Conservation (phyloP, 1,140 invertebrate genomes). For the Drosophila sulfurigaster region DNA sequence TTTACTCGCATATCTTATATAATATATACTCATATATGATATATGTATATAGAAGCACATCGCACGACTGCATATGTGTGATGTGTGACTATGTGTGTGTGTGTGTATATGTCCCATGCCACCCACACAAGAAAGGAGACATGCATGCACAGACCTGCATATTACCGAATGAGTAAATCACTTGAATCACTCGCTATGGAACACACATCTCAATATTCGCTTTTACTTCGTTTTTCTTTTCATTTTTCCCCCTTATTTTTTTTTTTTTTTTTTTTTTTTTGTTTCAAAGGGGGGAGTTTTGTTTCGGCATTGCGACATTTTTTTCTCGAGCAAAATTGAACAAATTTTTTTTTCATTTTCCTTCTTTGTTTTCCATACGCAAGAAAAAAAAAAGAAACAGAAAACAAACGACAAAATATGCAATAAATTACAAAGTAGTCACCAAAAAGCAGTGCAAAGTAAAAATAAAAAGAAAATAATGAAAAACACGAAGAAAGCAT, state of each 20-base stretch:
- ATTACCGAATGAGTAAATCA: constrained; percentile 75
- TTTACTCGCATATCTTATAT: constrained; percentile 40
- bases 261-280: constrained; percentile 25
- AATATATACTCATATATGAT: constrained; percentile 25
- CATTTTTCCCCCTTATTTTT: constrained; percentile 1
- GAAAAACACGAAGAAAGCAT: neutral
- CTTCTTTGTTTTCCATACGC: constrained; percentile 34
- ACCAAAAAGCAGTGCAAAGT: constrained; percentile 25
- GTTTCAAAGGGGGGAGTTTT: neutral
- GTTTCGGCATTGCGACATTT: constrained; percentile 48
- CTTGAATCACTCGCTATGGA: constrained; percentile 54
- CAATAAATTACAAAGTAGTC: constrained; percentile 74
- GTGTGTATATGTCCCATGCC: constrained; percentile 21
- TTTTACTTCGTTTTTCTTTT: constrained; percentile 23
- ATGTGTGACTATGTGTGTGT: constrained; percentile 17
- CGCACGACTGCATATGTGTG: constrained; percentile 10
- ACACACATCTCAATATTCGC: constrained; percentile 76
- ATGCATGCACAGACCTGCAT: constrained; percentile 48
- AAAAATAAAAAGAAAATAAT: constrained; percentile 3
- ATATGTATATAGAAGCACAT: constrained; percentile 26
- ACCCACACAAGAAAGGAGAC: constrained; percentile 25
- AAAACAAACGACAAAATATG: constrained; percentile 47
- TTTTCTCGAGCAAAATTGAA: constrained; percentile 61
- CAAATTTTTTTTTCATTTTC: constrained; percentile 30
- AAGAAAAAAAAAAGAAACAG: constrained; percentile 3